Conservation (phyloP, 2,888 invertebrate species). For the Catocala fraxini region DNA sequence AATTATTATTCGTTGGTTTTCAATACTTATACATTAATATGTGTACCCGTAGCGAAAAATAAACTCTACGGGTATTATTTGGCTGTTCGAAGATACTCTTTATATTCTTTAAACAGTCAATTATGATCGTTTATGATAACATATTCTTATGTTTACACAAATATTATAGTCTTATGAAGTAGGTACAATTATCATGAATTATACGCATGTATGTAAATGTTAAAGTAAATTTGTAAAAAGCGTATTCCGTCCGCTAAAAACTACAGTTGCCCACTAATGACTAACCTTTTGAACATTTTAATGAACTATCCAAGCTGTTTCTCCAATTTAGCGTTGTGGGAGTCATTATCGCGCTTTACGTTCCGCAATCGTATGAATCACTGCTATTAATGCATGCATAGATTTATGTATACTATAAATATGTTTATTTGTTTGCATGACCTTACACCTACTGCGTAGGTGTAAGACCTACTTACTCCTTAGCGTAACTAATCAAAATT, state of each 20-base stretch:
- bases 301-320: constrained; percentile 3
- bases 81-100: no score
- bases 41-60: no score
- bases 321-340: constrained; percentile 25
- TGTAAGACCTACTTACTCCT: constrained; percentile 6
- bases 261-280: neutral
- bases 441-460: constrained; percentile 6
- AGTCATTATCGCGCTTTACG: constrained; percentile 37
- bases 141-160: no score
- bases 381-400: constrained; percentile 35
- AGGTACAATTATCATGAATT: no score
- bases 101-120: no score
- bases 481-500: constrained; percentile 7
- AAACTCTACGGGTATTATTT: no score
- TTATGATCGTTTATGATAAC: no score
- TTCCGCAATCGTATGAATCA: constrained; percentile 45
- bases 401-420: neutral
- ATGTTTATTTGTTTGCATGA: constrained; percentile 14
- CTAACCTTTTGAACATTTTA: neutral
- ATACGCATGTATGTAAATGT: no score
- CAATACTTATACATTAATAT: no score
- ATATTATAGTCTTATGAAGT: no score
- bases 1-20: no score
- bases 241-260: neutral
- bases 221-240: neutral